Base-by-base conservation (phyloP, 2,113 vertebrate genomes). In the Vidua macroura region DNA sequence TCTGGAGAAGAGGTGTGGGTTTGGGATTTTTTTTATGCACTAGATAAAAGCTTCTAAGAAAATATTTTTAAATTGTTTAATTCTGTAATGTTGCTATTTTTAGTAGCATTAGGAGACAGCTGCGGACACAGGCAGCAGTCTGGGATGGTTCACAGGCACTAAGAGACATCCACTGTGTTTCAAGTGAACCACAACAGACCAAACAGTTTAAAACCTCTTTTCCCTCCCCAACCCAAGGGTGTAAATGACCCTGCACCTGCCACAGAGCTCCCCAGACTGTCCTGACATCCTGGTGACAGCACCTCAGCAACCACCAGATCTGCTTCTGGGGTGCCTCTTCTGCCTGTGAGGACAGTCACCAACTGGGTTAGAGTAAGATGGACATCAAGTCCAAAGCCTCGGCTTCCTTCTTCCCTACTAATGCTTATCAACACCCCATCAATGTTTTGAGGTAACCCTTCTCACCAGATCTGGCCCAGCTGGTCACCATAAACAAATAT, bases 21-120 rank as follows among this genome's bases (percentile, higher is more conserved):
- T 18, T 67, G 2, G 1, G 3, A 6, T 58, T 0, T 6, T 31
- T 28, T 23, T n/a, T 6, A 51, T 0, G 9, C 44, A n/a, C 8
- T 27, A 59, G 43, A 62, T 80, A 77, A 90, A 93, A 89, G 67
- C 31, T 76, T 23, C 75, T 28, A 83, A 76, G 37, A 80, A 79
- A 84, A 21, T 39, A 83, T 22, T 84, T 94, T 83, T 8, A 17
- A 70, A 27, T 74, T 56, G 27, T 68, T 92, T 83, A 79, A 88
- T 56, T 74, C 76, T 56, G 17, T 51, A 23, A 80, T 46, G 60
- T 20, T 58, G 58, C 48, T 80, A 56, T 39, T 75, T 90, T 82
- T 62, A 82, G 81, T 4, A 89, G 74, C 66, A 66, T 33, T 64
- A 75, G 66, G 41, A 83, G 85, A 80, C 41, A 78, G 49, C 11